These are phyloP conservation scores for Hipposideros larvatus DNA, from an alignment of 2,797 vertebrate species.

Conservation along the genomic window DNA sequence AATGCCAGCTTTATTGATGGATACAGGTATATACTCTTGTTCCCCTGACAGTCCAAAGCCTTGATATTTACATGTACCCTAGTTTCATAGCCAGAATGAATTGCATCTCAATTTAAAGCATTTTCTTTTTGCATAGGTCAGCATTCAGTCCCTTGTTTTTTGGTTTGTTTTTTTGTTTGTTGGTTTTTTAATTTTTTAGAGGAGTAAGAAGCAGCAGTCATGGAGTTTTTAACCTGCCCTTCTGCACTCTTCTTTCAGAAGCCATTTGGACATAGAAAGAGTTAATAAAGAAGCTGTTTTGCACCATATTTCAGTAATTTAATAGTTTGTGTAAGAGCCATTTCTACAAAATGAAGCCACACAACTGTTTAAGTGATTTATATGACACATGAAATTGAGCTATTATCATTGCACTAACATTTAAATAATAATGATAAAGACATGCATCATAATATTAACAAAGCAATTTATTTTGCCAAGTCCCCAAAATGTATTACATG, in stretches of 20 bases:
- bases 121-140: constrained; percentile 35
- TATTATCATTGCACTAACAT: constrained; percentile 85
- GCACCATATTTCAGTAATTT: constrained; percentile 78
- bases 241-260: constrained; percentile 57
- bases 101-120: constrained; percentile 65
- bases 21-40: constrained; percentile 92
- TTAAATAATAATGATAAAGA: constrained; percentile 84
- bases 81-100: constrained; percentile 48
- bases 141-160: not conserved
- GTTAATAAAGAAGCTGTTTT: constrained; percentile 81
- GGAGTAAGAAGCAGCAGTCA: not conserved
- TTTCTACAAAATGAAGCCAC: constrained; percentile 81
- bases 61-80: constrained; percentile 70
- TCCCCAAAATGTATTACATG: constrained; percentile 75
- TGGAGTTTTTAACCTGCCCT: constrained; percentile 44
- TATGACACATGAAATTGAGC: constrained; percentile 80
- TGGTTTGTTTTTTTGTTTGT: no score
- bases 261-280: constrained; percentile 66
- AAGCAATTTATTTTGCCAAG: constrained; percentile 75
- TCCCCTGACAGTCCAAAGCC: constrained; percentile 44
- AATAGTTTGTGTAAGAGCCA: constrained; percentile 83
- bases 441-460: constrained; percentile 85
- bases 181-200: not conserved
- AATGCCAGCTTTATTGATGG: constrained; percentile 99
- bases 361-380: constrained; percentile 85